phyloP scores from a whole-genome alignment of 2,797 vertebrate genomes.

The Alosa sapidissima region DNA sequence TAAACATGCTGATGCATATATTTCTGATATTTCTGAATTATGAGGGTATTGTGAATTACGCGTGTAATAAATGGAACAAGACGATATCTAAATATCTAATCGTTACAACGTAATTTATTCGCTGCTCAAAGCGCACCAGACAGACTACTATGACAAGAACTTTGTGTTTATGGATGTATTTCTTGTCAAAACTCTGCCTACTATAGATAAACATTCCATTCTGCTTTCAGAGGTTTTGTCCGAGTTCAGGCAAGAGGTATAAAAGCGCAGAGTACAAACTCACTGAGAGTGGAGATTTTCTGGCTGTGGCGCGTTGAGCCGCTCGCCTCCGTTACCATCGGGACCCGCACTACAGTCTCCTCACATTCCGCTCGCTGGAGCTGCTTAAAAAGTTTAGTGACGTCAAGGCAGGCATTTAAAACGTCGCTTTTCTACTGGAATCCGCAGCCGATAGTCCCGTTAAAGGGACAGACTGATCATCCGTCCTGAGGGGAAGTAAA shows the following conservation, averaged over 20 bases:
- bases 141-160: not conserved
- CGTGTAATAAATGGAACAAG: not conserved
- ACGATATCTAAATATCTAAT: not conserved
- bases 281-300: constrained; percentile 30
- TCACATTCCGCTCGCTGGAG: constrained; percentile 34
- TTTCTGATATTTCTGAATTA: not conserved
- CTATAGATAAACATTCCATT: not conserved
- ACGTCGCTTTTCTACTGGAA: constrained; percentile 41
- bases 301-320: constrained; percentile 6
- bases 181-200: not conserved
- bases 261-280: constrained; percentile 27
- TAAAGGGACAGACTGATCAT: constrained; percentile 42
- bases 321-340: constrained; percentile 32
- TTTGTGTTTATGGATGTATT: not conserved
- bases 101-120: not conserved
- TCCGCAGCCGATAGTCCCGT: not conserved
- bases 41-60: not conserved
- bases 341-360: constrained; percentile 28
- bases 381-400: constrained; percentile 54
- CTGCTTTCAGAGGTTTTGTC: not conserved
- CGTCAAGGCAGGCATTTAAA: constrained; percentile 52
- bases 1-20: not conserved
- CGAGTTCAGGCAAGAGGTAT: not conserved
- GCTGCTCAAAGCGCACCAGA: not conserved
- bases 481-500: not conserved